A percentile compares a stretch with the other conserved stretches of the same genome.
These are phyloP conservation scores for Ceyx melanurus DNA, from an alignment of 2,113 vertebrate genomes.

Conservation along the genomic window DNA sequence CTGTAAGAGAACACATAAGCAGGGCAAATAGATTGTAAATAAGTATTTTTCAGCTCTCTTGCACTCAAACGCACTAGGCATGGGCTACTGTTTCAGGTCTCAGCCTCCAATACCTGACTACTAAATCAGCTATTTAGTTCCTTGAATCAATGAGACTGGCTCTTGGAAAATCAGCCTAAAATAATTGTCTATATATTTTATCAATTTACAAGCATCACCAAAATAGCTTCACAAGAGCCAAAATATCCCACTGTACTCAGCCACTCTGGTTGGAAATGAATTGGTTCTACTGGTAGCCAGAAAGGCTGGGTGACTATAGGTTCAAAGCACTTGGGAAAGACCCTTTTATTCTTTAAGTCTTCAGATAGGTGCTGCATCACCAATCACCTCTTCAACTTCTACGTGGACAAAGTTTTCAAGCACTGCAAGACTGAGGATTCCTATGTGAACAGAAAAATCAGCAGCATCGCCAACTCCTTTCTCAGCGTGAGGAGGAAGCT, in stretches of 20 bases:
- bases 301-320: background rate
- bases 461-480: slow-evolving; percentile 81
- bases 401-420: slow-evolving; percentile 87
- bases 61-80: rapidly evolving
- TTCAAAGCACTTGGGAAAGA: background rate
- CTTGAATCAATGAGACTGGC: background rate
- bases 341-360: slow-evolving; percentile 50
- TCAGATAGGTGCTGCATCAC: slow-evolving; percentile 86
- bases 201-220: background rate
- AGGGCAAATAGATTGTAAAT: rapidly evolving
- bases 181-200: background rate
- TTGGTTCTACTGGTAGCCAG: background rate
- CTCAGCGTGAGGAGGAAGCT: slow-evolving; percentile 66
- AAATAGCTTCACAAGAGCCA: background rate
- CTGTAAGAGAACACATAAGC: background rate
- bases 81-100: background rate
- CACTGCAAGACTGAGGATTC: slow-evolving; percentile 68
- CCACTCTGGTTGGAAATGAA: background rate
- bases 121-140: background rate
- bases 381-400: slow-evolving; percentile 84
- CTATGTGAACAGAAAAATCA: slow-evolving; percentile 62
- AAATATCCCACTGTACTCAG: background rate
- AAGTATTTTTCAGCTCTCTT: background rate
- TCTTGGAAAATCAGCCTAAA: background rate
- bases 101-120: background rate